Evolutionary conservation across 2,113 vertebrate genomes (phyloP).

Genomic region (Hyla sarda): DNA sequence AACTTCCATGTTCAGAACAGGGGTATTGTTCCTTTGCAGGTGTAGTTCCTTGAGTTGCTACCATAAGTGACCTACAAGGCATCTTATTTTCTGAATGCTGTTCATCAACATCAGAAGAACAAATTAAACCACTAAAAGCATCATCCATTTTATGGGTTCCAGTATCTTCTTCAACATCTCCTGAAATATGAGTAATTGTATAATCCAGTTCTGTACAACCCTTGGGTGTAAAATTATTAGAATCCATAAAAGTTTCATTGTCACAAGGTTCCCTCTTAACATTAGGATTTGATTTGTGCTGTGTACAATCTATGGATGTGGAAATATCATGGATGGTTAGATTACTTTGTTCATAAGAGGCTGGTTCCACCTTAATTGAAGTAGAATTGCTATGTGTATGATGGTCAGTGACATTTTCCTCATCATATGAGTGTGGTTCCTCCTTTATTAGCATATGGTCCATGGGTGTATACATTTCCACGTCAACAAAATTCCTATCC

Average conservation of each 20-base stretch:
- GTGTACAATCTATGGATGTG: neutral
- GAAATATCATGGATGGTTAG: neutral
- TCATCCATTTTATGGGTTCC: neutral
- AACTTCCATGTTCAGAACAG: neutral
- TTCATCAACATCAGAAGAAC: neutral
- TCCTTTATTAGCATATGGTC: neutral
- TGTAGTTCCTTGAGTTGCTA: neutral
- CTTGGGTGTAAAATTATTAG: slow-evolving; percentile 64
- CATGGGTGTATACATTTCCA: neutral
- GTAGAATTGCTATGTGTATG: neutral
- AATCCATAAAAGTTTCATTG: too few species aligned
- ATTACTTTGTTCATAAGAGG: neutral
- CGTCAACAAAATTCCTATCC: neutral
- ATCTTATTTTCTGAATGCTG: neutral
- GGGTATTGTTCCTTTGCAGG: neutral
- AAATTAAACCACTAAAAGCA: neutral
- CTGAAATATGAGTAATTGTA: neutral
- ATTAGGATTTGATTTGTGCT: neutral
- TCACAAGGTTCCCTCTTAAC: neutral
- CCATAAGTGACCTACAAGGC: neutral
- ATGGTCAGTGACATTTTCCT: neutral
- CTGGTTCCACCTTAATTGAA: neutral
- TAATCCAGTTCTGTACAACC: neutral
- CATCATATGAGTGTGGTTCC: neutral
- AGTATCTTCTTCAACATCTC: neutral